Evolutionary conservation across 2,797 vertebrate species (phyloP), one percentile per base, ranked within the genome.

Genomic region (Chanos chanos): DNA sequence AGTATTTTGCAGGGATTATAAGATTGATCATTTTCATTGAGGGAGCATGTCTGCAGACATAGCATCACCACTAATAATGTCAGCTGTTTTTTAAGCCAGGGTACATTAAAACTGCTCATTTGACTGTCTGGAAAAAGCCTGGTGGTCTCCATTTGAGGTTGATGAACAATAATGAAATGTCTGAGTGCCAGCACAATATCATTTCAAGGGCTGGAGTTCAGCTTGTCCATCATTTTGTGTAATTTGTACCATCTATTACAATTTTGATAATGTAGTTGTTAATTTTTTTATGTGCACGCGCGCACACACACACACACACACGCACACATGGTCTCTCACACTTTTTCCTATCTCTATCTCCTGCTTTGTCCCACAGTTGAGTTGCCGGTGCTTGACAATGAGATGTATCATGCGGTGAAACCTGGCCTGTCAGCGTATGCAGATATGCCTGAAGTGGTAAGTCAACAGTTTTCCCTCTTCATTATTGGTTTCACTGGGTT

Each of bases 351-450:
- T 66, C 34, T 19, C 62, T 73, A 45, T 65, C 51, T 40, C 39
- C 55, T 47, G 12, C 81, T 77, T 61, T 0, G 0, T 80, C 69
- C 70, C 1, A 81, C 85, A 97, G 89, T 83, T 51, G 87, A 90
- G 36, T 89, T 94, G 76, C 93, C 93, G 4, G 86, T 95, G 68
- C 72, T 99, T 77, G 93, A 95, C 85, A 92, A 92, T 75, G 97
- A 99, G 85, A 85, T 99, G 79, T 99, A 94, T 83, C 92, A 98
- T 5, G 96, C 93, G 31, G 91, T 99, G 79, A 99, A 99, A 75
- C 97, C 97, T 9, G 97, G 97, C 67, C 88, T 99, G 61, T 99
- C 97, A 73, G 91, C 93, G 1, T 98, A 95, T 68, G 94, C 90
- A 75, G 92, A 96, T 83, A 89, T 90, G 37, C 95, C 94, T 24